A percentile compares a stretch with the other conserved stretches of the same genome.
These are phyloP conservation scores for Clunio marinus DNA, from an alignment of 2,888 invertebrate species.

Conservation along the genomic window DNA sequence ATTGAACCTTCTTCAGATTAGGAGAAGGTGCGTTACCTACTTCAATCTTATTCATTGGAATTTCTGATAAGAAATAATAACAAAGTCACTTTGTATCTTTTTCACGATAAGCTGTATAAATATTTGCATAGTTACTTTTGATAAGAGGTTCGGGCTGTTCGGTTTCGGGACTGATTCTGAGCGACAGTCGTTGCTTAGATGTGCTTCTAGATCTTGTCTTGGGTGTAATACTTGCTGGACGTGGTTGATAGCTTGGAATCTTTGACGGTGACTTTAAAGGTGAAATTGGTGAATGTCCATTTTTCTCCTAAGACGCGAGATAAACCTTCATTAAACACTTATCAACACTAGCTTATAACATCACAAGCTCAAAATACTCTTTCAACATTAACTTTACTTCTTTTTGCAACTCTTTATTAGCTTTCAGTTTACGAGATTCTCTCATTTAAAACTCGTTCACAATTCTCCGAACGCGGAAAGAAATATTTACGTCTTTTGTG, in stretches of 20 bases:
- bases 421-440: constrained; percentile 15
- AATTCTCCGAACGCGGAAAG: background rate
- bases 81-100: too few relatives aligned
- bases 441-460: constrained; percentile 8
- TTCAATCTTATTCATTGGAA: constrained; percentile 91
- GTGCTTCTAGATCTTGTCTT: constrained; percentile 51
- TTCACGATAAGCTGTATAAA: background rate
- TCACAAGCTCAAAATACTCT: background rate
- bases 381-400: background rate
- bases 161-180: constrained; percentile 62
- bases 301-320: constrained; percentile 55
- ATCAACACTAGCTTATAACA: too few relatives aligned
- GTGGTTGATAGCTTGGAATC: constrained; percentile 50
- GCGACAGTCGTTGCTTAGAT: constrained; percentile 51
- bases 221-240: constrained; percentile 52
- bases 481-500: constrained; percentile 24
- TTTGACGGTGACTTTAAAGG: constrained; percentile 66
- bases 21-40: constrained; percentile 89
- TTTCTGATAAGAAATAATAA: constrained; percentile 53
- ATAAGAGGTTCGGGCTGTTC: constrained; percentile 59
- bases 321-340: constrained; percentile 31
- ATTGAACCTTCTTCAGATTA: constrained; percentile 84
- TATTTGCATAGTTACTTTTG: constrained; percentile 60
- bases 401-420: constrained; percentile 6
- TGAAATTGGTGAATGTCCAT: constrained; percentile 65